Percentiles rank a stretch among this genome's conserved stretches.
Conservation (phyloP, 2,797 vertebrate genomes). For the Malacoraja senta region DNA sequence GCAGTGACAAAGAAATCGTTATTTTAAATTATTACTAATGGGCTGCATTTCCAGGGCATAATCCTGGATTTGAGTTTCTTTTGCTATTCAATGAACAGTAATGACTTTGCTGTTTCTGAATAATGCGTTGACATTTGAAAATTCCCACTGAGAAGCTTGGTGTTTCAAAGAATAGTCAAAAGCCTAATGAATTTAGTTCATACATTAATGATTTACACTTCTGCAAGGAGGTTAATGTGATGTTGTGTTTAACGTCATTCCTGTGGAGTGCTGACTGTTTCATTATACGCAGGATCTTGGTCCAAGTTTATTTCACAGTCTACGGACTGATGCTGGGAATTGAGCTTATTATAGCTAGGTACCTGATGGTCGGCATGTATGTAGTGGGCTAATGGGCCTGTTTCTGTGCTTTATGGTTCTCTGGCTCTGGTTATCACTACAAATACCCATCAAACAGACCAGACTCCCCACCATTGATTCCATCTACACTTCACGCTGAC, state of each 20-base stretch:
- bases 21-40: not conserved
- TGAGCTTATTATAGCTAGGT: too few species aligned
- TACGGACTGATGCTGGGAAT: too few species aligned
- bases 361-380: too few species aligned
- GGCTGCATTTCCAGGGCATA: not conserved
- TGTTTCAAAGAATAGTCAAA: not conserved
- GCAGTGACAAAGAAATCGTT: not conserved
- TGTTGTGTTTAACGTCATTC: not conserved
- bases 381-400: too few species aligned
- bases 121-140: conserved; percentile 2
- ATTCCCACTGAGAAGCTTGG: not conserved
- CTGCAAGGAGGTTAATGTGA: not conserved
- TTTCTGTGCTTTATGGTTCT: too few species aligned
- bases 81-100: not conserved
- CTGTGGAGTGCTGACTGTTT: not conserved
- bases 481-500: too few species aligned
- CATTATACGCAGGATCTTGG: not conserved
- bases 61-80: not conserved
- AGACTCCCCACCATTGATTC: too few species aligned
- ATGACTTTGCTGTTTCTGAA: not conserved
- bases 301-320: not conserved
- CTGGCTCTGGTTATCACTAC: too few species aligned
- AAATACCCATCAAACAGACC: too few species aligned
- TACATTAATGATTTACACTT: not conserved
- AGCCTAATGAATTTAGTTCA: not conserved